A percentile compares a stretch with the other conserved stretches of the same genome.
Evolutionary conservation across 2,113 vertebrate genomes (phyloP).

Genomic region (Lophochroa leadbeateri): DNA sequence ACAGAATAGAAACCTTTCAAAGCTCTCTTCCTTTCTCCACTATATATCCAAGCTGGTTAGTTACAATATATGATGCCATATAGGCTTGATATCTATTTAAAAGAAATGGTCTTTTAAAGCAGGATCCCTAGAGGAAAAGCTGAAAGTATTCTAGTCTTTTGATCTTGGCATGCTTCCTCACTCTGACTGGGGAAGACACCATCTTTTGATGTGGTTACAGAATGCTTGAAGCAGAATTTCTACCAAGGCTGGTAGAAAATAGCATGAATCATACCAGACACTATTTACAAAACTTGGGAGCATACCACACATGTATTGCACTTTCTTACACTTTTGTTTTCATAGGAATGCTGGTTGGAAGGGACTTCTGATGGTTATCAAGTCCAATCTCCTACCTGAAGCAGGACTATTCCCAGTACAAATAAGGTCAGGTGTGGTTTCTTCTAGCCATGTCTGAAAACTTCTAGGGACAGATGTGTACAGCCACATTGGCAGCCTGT

Average conservation of each 20-base stretch:
- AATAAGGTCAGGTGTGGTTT: not conserved
- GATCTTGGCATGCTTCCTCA: not conserved
- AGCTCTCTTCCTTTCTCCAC: not conserved
- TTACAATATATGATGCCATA: not conserved
- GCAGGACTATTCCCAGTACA: not conserved
- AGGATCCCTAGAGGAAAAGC: not conserved
- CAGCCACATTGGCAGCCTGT: not conserved
- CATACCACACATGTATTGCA: not conserved
- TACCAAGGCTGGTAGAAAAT: not conserved
- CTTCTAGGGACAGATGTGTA: not conserved
- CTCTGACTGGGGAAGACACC: not conserved
- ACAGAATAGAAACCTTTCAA: not conserved
- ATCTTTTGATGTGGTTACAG: not conserved
- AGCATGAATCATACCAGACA: not conserved
- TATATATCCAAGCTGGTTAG: not conserved
- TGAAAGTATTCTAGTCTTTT: not conserved
- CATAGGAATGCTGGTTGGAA: not conserved
- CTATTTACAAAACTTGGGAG: not conserved
- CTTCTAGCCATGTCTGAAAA: not conserved
- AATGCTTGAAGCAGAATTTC: not conserved
- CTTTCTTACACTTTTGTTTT: not conserved
- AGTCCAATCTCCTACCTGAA: not conserved
- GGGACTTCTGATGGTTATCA: not conserved
- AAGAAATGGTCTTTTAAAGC: not conserved
- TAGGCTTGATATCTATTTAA: not conserved